Evolutionary conservation across 2,797 vertebrate genomes (phyloP), one percentile per base, ranked within the genome.

Genomic region (Amblyopsis hoosieri): DNA sequence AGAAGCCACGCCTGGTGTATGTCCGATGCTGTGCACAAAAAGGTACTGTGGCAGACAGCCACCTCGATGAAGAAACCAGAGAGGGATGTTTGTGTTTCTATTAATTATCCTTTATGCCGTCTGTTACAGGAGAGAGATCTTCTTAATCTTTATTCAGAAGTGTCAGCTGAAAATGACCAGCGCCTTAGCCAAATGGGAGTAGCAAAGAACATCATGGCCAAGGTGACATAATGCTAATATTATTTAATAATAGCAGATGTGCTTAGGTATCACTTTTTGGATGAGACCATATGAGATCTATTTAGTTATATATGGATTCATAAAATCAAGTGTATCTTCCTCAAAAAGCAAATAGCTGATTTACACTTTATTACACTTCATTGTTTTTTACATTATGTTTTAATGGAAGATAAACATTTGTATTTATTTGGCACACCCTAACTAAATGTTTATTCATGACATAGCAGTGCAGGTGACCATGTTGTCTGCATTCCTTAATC

Each of bases 101-200:
- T 46, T 33, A 1, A 46, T 50, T 12, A 33, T 62, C 4, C 3
- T 5, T 15, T 70, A 4, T 81, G 45, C 23, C 47, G 66, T 59
- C 14, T 45, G 0, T 60, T 78, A 63, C 79, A 99, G 97, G 95
- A 97, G 82, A 94, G 88, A 73, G 86, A 92, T 62, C 75, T 95
- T 7, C 74, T 90, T 33, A 96, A 92, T 60, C 91, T 79, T 19
- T 98, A 89, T 57, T 90, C 93, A 9, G 92, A 95, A 80, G 85
- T 89, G 1, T 82, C 91, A 12, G 96, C 93, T 31, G 85, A 94
- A 64, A 94, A 94, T 6, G 86, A 91, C 46, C 91, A 97, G 82
- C 90, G 91, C 12, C 88, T 97, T 57, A 91, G 52, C 51, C 93
- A 94, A 73, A 72, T 99, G 88, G 87, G 78, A 56, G 94, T 93